These are phyloP conservation scores for Apistogramma diplotaenia DNA, from an alignment of 2,113 vertebrate genomes.

Conservation along the genomic window DNA sequence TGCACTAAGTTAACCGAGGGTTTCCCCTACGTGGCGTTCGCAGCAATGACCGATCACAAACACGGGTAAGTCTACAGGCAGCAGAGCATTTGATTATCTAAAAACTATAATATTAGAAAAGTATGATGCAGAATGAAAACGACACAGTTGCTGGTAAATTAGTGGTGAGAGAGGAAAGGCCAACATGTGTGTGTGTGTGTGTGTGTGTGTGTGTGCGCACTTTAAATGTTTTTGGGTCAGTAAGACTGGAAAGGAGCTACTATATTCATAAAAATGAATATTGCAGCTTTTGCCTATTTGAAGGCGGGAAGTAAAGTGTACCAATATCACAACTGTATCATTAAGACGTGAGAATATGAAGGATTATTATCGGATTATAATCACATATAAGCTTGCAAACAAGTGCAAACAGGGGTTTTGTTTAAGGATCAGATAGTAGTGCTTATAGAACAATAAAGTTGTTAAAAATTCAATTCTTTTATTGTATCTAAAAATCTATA, in stretches of 20 bases:
- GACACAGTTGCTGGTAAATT: neutral
- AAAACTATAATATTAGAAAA: neutral
- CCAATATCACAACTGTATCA: neutral
- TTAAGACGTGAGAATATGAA: neutral
- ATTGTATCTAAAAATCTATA: too few relatives aligned
- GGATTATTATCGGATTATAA: neutral
- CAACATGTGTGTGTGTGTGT: neutral
- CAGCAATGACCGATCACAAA: neutral
- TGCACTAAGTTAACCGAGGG: neutral
- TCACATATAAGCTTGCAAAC: too few relatives aligned
- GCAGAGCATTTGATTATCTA: neutral
- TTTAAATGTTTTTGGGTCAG: neutral
- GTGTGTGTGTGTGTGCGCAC: neutral
- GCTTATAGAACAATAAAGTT: too few relatives aligned
- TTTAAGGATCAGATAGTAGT: too few relatives aligned
- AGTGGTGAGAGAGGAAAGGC: neutral
- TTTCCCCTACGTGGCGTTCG: neutral
- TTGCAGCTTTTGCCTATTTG: neutral
- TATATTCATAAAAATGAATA: neutral
- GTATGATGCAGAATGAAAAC: neutral
- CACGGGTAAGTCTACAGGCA: neutral
- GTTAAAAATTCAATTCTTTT: too few relatives aligned
- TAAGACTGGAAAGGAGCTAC: neutral
- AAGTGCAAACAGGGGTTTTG: too few relatives aligned
- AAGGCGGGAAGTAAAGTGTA: neutral